Percentiles rank a stretch among this genome's conserved stretches.
phyloP scores from a whole-genome alignment of 2,888 invertebrate species.

The Chloroclystis v-ata region DNA sequence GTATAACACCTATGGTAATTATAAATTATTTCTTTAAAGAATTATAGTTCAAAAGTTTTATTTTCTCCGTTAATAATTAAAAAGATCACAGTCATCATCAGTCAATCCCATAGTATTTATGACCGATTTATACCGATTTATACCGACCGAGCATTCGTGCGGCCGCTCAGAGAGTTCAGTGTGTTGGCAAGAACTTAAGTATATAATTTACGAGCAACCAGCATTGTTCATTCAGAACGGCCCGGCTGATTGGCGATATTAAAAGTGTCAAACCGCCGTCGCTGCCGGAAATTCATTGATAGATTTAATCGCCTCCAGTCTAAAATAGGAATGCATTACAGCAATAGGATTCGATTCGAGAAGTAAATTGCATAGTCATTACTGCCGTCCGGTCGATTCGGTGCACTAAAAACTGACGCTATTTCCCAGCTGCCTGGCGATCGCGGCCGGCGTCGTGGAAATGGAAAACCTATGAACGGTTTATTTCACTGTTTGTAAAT shows the following conservation, averaged over 20 bases:
- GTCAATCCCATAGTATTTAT: too few relatives aligned
- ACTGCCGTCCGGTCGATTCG: slow-evolving; percentile 69
- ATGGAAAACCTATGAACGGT: neutral
- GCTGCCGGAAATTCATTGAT: slow-evolving; percentile 77
- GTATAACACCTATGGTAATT: too few relatives aligned
- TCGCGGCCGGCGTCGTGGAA: slow-evolving; percentile 1
- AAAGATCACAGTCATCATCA: too few relatives aligned
- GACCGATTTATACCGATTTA: too few relatives aligned
- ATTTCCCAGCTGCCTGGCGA: slow-evolving; percentile 51
- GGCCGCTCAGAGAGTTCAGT: slow-evolving; percentile 35
- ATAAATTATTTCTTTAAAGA: too few relatives aligned
- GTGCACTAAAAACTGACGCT: slow-evolving; percentile 62
- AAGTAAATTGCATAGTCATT: slow-evolving; percentile 73
- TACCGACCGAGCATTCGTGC: slow-evolving; percentile 21
- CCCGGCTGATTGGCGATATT: slow-evolving; percentile 71
- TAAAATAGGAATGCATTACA: slow-evolving; percentile 59
- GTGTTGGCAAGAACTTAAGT: slow-evolving; percentile 56
- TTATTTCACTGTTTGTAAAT: neutral
- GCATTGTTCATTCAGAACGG: slow-evolving; percentile 74
- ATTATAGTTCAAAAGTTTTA: too few relatives aligned
- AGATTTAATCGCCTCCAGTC: slow-evolving; percentile 69
- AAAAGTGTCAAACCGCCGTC: slow-evolving; percentile 68
- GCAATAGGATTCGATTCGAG: slow-evolving; percentile 60
- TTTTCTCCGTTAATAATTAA: too few relatives aligned
- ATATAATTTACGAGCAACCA: slow-evolving; percentile 67